phyloP scores from a whole-genome alignment of 2,113 vertebrate species.

The Martes martes region DNA sequence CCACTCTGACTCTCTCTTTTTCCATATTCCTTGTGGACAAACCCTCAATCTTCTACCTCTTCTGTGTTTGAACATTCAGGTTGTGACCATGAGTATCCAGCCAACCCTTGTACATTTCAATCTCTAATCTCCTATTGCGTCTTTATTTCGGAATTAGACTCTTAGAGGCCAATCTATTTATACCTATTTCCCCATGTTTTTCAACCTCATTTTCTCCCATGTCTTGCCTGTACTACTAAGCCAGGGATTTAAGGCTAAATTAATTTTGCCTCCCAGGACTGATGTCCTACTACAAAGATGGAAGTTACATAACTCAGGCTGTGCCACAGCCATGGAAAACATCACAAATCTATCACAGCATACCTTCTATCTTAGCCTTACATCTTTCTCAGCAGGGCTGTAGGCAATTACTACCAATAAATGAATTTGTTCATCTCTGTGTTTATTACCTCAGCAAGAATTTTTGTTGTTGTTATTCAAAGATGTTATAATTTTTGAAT shows the following conservation, averaged over 20 bases:
- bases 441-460: background rate
- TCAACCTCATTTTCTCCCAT: background rate
- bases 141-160: background rate
- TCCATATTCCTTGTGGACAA: background rate
- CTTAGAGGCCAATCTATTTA: background rate
- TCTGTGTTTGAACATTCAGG: background rate
- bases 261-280: background rate
- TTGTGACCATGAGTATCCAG: background rate
- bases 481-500: background rate
- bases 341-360: background rate
- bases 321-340: background rate
- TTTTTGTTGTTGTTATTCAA: background rate
- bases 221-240: background rate
- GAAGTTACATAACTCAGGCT: background rate
- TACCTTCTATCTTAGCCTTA: background rate
- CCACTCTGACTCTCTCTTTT: background rate
- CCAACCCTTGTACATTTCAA: background rate
- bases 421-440: background rate
- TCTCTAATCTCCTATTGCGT: background rate
- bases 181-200: background rate
- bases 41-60: background rate
- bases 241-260: background rate
- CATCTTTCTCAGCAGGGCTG: background rate
- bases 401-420: background rate
- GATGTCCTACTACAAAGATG: background rate